Evolutionary conservation across 2,888 invertebrate species (phyloP), one percentile per base, ranked within the genome.

Genomic region (Epiblema foenella): DNA sequence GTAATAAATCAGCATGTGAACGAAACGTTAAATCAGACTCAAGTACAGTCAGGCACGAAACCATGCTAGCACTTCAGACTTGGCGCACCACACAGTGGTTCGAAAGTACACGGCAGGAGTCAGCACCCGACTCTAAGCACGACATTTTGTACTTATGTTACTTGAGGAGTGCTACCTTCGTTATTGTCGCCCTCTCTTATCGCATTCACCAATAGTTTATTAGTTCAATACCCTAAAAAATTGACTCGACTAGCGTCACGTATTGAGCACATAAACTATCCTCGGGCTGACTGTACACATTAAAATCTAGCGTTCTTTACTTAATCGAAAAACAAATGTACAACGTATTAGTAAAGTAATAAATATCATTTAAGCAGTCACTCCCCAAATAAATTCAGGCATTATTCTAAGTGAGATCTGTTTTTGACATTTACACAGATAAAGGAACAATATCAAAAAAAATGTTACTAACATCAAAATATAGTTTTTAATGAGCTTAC

Each of bases 401-500:
- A n/a, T n/a, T 65, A 29, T 37, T 15, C 51, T 56, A 39, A 54
- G 54, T 60, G 66, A 57, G 56, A 62, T 71, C 49, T 54, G 62
- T 49, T 29, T 62, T 39, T 71, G 51, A 62, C 62, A 57, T 70
- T 56, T 20, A 24, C 9, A 24, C 4, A 37, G 3, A 49, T 29
- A 66, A 71, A 67, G n/a, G 37, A 62, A 67, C 33, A 60, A 37
- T 60, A 20, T 58, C 18, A 33, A 60, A 60, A 71, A 67, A 60
- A 4, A 12, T 60, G 67, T 67, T 51, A 71, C 24, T 60, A 49
- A 60, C 71, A 71, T 67, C 51, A 71, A 71, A 70, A 66, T 60
- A 71, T 62, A 67, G 29, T 33, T 62, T 59, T 67, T 37, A 62
- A 67, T 62, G 62, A 71, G 71, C 71, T 71, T 71, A 60, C 60